Percentiles rank a stretch among this genome's conserved stretches.
These are phyloP conservation scores for Malthinus seriepunctatus DNA, from an alignment of 2,888 invertebrate species.

Conservation along the genomic window DNA sequence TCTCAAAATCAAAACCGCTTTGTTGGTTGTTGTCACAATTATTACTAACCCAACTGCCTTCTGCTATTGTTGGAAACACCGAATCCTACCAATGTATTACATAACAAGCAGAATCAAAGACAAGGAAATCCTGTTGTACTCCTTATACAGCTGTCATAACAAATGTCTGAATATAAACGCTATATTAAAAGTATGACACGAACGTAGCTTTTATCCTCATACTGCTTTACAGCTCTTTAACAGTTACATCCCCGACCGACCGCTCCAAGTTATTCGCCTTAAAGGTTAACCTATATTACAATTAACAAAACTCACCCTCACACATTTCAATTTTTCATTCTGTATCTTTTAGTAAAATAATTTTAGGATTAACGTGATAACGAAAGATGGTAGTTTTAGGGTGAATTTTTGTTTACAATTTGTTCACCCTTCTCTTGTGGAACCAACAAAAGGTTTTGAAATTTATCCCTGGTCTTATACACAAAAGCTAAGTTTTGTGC, in stretches of 20 bases:
- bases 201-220: slow-evolving; percentile 15
- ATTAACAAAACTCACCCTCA: not conserved
- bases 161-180: slow-evolving; percentile 23
- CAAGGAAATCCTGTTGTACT: slow-evolving; percentile 20
- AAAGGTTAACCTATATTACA: slow-evolving; percentile 4
- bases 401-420: not conserved
- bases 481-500: slow-evolving; percentile 8
- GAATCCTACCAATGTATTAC: slow-evolving; percentile 5
- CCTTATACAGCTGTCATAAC: slow-evolving; percentile 26
- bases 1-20: too few species aligned
- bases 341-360: not conserved
- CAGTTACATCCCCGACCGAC: slow-evolving; percentile 17
- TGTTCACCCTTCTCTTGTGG: not conserved
- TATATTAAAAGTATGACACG: slow-evolving; percentile 25
- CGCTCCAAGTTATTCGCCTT: slow-evolving; percentile 3
- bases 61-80: slow-evolving; percentile 9
- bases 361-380: too few species aligned
- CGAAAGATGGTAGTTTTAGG: not conserved
- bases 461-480: slow-evolving; percentile 4
- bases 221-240: slow-evolving; percentile 20
- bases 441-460: not conserved
- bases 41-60: slow-evolving; percentile 3
- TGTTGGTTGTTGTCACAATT: not conserved
- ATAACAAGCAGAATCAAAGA: slow-evolving; percentile 23
- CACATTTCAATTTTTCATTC: not conserved